phyloP scores from a whole-genome alignment of 1,140 invertebrate species.

The Aphis craccivora region DNA sequence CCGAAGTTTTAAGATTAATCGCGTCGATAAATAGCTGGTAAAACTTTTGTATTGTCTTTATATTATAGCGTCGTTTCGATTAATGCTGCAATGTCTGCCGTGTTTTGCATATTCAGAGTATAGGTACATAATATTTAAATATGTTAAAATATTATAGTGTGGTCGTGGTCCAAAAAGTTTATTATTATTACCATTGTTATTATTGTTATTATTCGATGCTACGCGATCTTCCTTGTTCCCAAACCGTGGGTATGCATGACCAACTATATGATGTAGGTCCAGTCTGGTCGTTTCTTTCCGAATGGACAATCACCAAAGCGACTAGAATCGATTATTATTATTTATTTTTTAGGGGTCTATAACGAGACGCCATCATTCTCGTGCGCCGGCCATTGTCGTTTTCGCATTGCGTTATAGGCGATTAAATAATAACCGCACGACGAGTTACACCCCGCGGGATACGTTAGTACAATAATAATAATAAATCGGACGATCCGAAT shows the following conservation, averaged over 20 bases:
- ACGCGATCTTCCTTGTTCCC: background rate
- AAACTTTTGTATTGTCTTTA: background rate
- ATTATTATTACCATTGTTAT: background rate
- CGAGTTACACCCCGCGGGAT: background rate
- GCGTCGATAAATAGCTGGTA: background rate
- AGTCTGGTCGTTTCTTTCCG: background rate
- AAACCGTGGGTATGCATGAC: background rate
- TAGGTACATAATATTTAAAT: background rate
- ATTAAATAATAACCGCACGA: background rate
- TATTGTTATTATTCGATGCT: background rate
- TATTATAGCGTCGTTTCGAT: too few species aligned
- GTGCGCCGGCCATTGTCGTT: background rate
- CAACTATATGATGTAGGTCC: background rate
- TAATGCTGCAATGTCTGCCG: background rate
- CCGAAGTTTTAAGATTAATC: background rate
- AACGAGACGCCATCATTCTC: background rate
- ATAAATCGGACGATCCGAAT: slow-evolving; percentile 16
- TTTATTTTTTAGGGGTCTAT: slow-evolving; percentile 1
- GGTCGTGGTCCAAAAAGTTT: background rate
- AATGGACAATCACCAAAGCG: background rate
- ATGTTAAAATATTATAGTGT: background rate
- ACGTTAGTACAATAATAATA: background rate
- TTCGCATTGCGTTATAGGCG: background rate
- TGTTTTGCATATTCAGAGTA: background rate
- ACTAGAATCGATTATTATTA: slow-evolving; percentile 17